Conservation (phyloP, 2,888 invertebrate genomes). For the Chloroclystis v-ata region DNA sequence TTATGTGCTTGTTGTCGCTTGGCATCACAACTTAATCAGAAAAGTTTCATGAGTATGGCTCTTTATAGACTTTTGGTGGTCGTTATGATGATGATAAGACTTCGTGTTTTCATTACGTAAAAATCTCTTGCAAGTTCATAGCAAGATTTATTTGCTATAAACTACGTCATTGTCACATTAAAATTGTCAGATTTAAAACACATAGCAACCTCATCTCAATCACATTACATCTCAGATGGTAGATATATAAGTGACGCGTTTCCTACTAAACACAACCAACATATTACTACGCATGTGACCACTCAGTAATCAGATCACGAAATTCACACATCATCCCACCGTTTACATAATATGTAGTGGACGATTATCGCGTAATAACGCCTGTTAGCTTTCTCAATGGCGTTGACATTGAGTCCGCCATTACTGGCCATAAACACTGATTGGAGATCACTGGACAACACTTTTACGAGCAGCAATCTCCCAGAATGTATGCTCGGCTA, state of each 20-base stretch:
- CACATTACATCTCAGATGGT: not conserved
- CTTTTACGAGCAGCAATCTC: conserved; percentile 74
- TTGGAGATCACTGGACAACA: conserved; percentile 71
- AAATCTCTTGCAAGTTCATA: no score
- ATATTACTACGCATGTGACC: not conserved
- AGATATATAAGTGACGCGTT: conserved; percentile 7
- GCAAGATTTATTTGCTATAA: no score
- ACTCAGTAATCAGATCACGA: conserved; percentile 15
- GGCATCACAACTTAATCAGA: conserved; percentile 23
- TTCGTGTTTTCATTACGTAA: no score
- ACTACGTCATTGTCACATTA: not conserved
- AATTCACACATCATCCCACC: conserved; percentile 18
- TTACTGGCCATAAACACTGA: conserved; percentile 69
- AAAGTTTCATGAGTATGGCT: conserved; percentile 20
- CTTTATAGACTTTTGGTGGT: no score
- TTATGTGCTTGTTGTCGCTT: conserved; percentile 11
- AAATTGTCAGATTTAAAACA: not conserved
- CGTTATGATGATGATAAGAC: no score
- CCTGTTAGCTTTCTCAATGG: conserved; percentile 65
- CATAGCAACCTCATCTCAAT: not conserved
- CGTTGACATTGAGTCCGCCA: conserved; percentile 63
- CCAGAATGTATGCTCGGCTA: conserved; percentile 47
- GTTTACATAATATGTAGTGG: conserved; percentile 12
- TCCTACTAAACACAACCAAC: not conserved
- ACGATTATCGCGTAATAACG: conserved; percentile 44